Base-by-base conservation (phyloP, 2,888 invertebrate genomes). In the Dione juno region DNA sequence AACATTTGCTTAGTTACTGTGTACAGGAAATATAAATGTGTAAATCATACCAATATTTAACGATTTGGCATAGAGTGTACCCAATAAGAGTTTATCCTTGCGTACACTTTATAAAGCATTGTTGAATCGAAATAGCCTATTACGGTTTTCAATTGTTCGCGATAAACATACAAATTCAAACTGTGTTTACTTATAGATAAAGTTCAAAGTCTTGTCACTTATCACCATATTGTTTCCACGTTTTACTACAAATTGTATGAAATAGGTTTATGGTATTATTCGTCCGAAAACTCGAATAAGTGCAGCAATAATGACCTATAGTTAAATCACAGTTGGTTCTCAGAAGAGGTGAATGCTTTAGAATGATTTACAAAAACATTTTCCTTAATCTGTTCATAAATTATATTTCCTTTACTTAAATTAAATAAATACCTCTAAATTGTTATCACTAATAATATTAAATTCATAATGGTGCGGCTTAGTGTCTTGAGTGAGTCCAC, bases 301-400 rank as follows among this genome's bases (percentile, higher is more conserved):
- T 61, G 41, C 67, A 61, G 82, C 81, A 83, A 83, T 83, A 83
- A 81, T 75, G 82, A 82, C 77, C 75, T 81, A 75, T 81, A 81
- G 82, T 80, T 82, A 81, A 83, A 83, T 86, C 86, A 82, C 84
- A 83, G 84, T 54, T 54, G n/a, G 81, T 84, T 85, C 81, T 83
- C 41, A 41, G 21, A 37, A 48, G 50, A 50, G 63, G 63, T 63
- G 45, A 63, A 45, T 16, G 48, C 6, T 63, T 50, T 50, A 48
- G 37, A 63, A 63, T 63, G 37, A 63, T 61, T 61, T 43, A 21
- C 43, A n/a, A 21, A 61, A 43, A 59, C 0, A n/a, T 21, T 5
- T 61, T 14, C 19, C 8, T 59, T 43, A 37, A 1, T 59, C 43
- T 21, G 21, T 21, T 43, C 21, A 59, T n/a, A 21, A 16, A 43